Evolutionary conservation across 2,113 vertebrate genomes (phyloP), one percentile per base, ranked within the genome.

Genomic region (Rhynchomys soricoides): DNA sequence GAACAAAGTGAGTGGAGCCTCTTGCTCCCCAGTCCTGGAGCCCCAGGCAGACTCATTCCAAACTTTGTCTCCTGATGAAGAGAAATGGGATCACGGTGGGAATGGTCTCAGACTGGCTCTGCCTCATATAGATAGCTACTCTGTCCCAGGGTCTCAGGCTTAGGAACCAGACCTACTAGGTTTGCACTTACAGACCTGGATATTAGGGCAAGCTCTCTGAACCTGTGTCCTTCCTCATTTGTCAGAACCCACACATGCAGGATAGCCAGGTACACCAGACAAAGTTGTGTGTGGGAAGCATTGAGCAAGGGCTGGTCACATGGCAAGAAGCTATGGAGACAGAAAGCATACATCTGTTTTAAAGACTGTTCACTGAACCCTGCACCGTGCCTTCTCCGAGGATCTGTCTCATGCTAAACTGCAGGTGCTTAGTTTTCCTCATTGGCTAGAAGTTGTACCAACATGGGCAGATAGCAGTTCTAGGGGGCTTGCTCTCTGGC

Each of bases 1-100:
- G 37, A 99, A 99, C 98, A 99, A 99, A 98, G 99, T 99, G 96
- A 98, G 98, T 0, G 57, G 29, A 16, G 55, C 45, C 68, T 5
- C 34, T 3, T 0, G 0, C 45, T 45, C n/a, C 3, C 10, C 0
- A 0, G 12, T 11, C 62, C 9, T 4, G 0, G 7, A 3, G 45
- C 0, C 71, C 57, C 45, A 0, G 24, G 81, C 31, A 1, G 2
- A 3, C 77, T 50, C 0, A 0, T 40, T 6, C 8, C n/a, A 57
- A 22, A 45, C 1, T 0, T n/a, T 21, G 0, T 34, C 43, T 26
- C 87, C 24, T 24, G 3, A 50, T 29, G 29, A 64, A 17, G 52
- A 26, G 34, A 31, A 57, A 34, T 0, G 0, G 57, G 79, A 40
- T 82, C 55, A 1, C 0, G 21, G 40, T 48, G 43, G 15, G 0